Base-by-base conservation (phyloP, 2,888 invertebrate species). In the Thera obeliscata region DNA sequence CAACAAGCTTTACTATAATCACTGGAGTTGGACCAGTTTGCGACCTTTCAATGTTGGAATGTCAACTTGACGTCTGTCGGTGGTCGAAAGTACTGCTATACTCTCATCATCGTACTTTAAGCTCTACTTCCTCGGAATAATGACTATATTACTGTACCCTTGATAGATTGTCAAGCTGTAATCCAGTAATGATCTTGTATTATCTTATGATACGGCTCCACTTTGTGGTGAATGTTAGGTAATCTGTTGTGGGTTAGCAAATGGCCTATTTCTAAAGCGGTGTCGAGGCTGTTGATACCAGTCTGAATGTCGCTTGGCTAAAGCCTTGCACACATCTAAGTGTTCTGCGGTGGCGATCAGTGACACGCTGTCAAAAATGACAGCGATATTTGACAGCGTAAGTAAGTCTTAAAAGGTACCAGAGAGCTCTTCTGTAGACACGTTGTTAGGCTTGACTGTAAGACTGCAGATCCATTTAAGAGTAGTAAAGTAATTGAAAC, bases 21-120 rank as follows among this genome's bases (percentile, higher is more conserved):
- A 73, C 74, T 72, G 80, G 74, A 52, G 52, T 52, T 52, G 52
- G 33, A 83, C 85, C 80, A 85, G 84, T 85, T 84, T 81, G 82
- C 85, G 85, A 85, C 84, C 84, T 85, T 85, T 84, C 83, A 81
- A 83, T 83, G 81, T 80, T 80, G 80, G 82, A 83, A 84, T 84
- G 85, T 84, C 84, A 84, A 82, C 84, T 82, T 76, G 73, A 67
- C 66, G 70, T 70, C 73, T 66, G 70, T 70, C 73, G 81, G 78
- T 76, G 74, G 79, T 78, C 80, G 81, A 87, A 85, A 87, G 87
- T 84, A 88, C 85, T 77, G 86, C 83, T 84, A 84, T 75, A 56
- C 67, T 70, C 46, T 73, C 73, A 74, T 70, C 66, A 65, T 50
- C 56, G 56, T 61, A 72, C 74, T 74, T 71, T 69, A 63, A 66